Evolutionary conservation across 2,113 vertebrate species (phyloP).

Genomic region (Regulus satrapa): DNA sequence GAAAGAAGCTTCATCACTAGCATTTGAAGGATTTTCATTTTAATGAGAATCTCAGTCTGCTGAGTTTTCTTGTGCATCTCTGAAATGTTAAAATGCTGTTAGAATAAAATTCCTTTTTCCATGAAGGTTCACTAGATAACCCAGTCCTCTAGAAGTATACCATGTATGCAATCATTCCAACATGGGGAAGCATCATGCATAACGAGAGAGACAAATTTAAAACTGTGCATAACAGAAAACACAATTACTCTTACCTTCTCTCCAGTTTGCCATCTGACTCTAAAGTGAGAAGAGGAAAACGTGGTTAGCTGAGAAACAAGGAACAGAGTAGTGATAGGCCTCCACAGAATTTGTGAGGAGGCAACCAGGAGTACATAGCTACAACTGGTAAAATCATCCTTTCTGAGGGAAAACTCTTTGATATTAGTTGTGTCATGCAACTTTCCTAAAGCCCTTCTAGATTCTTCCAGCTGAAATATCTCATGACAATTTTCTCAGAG

Average conservation of each 20-base stretch:
- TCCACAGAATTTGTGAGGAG: background rate
- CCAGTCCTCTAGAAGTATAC: background rate
- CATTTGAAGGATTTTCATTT: background rate
- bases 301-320: background rate
- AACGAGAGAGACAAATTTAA: background rate
- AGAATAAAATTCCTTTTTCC: background rate
- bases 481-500: background rate
- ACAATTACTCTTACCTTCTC: slow-evolving; percentile 44
- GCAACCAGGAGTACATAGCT: background rate
- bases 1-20: background rate
- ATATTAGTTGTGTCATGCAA: background rate
- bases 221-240: background rate
- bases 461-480: background rate
- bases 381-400: background rate
- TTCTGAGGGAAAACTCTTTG: background rate
- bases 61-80: background rate
- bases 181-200: background rate
- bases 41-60: background rate
- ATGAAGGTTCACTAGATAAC: background rate
- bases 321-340: background rate
- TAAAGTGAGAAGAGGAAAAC: slow-evolving; percentile 18
- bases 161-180: background rate
- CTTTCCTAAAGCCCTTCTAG: background rate
- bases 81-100: background rate
- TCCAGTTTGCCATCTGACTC: slow-evolving; percentile 48